A percentile compares a stretch with the other conserved stretches of the same genome.
phyloP scores from a whole-genome alignment of 2,888 invertebrate species.

The Hypolimnas misippus region DNA sequence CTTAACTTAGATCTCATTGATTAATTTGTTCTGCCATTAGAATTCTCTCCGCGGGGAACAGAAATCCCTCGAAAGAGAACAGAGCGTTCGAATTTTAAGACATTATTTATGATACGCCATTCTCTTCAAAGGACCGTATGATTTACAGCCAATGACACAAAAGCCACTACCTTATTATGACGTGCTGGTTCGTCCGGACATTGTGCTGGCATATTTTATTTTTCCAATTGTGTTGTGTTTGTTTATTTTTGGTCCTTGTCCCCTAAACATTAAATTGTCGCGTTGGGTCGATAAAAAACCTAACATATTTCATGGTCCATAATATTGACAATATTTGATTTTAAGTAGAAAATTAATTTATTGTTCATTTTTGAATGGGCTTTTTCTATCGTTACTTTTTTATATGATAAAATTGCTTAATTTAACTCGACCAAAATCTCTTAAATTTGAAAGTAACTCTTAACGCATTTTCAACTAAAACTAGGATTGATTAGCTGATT shows the following conservation, averaged over 20 bases:
- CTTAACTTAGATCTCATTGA: conserved; percentile 70
- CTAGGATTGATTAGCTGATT: conserved; percentile 20
- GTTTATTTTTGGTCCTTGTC: conserved; percentile 81
- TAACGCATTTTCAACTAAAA: background rate
- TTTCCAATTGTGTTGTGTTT: conserved; percentile 76
- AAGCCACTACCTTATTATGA: conserved; percentile 81
- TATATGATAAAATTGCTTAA: background rate
- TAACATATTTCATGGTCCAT: conserved; percentile 75
- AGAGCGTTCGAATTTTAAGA: conserved; percentile 70
- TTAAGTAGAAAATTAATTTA: conserved; percentile 11
- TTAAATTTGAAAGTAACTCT: background rate
- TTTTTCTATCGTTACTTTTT: conserved; percentile 1
- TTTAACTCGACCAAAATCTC: background rate
- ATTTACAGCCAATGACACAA: conserved; percentile 79
- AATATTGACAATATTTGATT: conserved; percentile 52
- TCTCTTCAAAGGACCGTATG: conserved; percentile 80
- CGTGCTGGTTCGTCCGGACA: conserved; percentile 77
- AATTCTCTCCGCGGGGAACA: conserved; percentile 70
- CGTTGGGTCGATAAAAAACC: conserved; percentile 65
- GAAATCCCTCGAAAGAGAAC: conserved; percentile 68
- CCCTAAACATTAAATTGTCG: conserved; percentile 77
- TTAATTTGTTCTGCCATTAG: conserved; percentile 78
- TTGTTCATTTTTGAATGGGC: background rate
- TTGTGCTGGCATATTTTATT: conserved; percentile 79
- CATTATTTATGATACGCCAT: conserved; percentile 81